These are phyloP conservation scores for Glaucidium brasilianum DNA, from an alignment of 2,113 vertebrate genomes.

Conservation along the genomic window DNA sequence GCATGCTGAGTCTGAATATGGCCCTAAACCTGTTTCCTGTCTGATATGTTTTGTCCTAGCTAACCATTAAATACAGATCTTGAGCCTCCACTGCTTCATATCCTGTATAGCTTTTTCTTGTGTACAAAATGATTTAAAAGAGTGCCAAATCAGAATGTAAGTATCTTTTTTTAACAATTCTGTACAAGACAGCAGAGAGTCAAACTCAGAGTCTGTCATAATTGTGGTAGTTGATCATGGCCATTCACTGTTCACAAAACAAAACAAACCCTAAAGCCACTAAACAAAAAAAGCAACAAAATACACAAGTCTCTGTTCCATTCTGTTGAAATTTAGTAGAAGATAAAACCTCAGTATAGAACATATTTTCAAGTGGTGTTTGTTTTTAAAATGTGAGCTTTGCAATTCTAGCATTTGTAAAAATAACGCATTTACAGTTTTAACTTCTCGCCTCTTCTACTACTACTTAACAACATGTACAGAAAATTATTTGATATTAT, in stretches of 20 bases:
- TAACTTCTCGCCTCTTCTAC: background rate
- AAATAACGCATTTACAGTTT: background rate
- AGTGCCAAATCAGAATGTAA: background rate
- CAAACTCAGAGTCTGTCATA: background rate
- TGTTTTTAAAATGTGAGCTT: background rate
- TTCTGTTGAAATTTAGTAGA: background rate
- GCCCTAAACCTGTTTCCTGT: background rate
- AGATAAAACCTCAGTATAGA: background rate
- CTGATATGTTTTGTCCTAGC: background rate
- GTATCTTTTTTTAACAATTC: background rate
- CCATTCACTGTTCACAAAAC: background rate
- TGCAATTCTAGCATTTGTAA: background rate
- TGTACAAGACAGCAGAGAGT: background rate
- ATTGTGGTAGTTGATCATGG: background rate
- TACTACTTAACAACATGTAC: background rate
- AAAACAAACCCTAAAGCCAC: background rate
- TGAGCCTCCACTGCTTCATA: background rate
- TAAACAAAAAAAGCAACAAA: background rate
- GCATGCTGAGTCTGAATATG: background rate
- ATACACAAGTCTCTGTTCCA: background rate
- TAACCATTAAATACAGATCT: background rate
- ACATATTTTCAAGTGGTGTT: background rate
- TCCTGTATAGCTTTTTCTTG: background rate
- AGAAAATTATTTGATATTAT: background rate
- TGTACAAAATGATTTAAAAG: background rate